These are phyloP conservation scores for Peromyscus leucopus DNA, from an alignment of 2,113 vertebrate genomes.

Conservation along the genomic window DNA sequence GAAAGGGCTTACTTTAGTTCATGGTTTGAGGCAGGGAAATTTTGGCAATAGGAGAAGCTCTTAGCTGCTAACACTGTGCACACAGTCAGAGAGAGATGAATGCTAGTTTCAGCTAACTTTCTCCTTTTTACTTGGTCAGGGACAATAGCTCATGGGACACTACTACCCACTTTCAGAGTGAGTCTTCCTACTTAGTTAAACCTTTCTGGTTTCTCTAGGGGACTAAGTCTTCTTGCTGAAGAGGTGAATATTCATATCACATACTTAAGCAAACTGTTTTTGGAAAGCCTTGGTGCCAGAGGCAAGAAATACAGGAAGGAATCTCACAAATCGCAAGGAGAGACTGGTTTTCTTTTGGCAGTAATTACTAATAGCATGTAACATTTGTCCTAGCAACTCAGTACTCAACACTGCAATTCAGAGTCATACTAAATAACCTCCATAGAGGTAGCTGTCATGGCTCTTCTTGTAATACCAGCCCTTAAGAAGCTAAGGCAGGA, in stretches of 20 bases:
- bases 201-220: not conserved
- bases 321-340: not conserved
- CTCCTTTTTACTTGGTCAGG: not conserved
- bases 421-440: slow-evolving; percentile 20
- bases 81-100: not conserved
- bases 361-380: slow-evolving; percentile 51
- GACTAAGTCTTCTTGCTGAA: not conserved
- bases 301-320: slow-evolving; percentile 37
- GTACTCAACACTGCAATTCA: not conserved
- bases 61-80: not conserved
- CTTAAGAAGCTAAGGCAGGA: not conserved
- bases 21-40: not conserved
- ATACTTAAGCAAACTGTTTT: slow-evolving; percentile 45
- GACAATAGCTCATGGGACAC: not conserved
- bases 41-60: not conserved
- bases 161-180: not conserved
- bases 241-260: not conserved
- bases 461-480: not conserved
- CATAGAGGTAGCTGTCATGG: not conserved
- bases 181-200: not conserved
- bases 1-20: not conserved
- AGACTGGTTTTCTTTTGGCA: slow-evolving; percentile 35
- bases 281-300: slow-evolving; percentile 34
- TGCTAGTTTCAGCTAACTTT: not conserved
- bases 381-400: not conserved